Conservation (phyloP, 2,888 invertebrate species). For the Rhagium mordax region DNA sequence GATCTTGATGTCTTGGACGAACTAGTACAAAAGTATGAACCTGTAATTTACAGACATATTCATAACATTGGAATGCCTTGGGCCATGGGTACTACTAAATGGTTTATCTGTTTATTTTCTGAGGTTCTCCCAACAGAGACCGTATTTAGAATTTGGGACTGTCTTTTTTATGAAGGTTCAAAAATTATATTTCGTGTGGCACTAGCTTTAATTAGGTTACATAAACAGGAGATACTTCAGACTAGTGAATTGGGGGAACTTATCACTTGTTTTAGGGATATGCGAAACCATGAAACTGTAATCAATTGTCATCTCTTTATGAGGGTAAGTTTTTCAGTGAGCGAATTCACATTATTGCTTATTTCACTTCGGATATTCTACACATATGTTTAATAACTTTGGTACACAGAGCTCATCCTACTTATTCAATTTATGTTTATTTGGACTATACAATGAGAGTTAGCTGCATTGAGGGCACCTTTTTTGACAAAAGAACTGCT, state of each 20-base stretch:
- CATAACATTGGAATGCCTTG: constrained; percentile 87
- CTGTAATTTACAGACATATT: constrained; percentile 86
- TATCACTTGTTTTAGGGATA: constrained; percentile 86
- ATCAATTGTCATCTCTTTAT: constrained; percentile 92
- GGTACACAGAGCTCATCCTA: no score
- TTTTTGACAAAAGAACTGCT: no score
- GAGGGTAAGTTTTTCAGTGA: constrained; percentile 74
- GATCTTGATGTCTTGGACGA: constrained; percentile 93
- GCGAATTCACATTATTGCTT: constrained; percentile 19
- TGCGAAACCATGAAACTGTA: constrained; percentile 84
- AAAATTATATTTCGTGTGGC: constrained; percentile 94
- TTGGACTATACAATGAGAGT: no score
- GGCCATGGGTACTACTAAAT: constrained; percentile 93
- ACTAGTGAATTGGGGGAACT: constrained; percentile 87
- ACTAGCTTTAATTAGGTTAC: constrained; percentile 84
- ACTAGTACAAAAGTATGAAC: constrained; percentile 86
- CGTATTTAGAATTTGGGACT: constrained; percentile 95
- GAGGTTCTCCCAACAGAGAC: constrained; percentile 96
- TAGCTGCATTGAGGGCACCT: no score
- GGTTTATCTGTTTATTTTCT: constrained; percentile 95
- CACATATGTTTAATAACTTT: no score
- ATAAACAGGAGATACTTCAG: constrained; percentile 80
- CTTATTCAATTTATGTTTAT: no score
- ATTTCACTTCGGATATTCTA: no score
- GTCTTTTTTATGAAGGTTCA: constrained; percentile 94